Conservation (phyloP, 2,888 invertebrate species). For the Aelia acuminata region DNA sequence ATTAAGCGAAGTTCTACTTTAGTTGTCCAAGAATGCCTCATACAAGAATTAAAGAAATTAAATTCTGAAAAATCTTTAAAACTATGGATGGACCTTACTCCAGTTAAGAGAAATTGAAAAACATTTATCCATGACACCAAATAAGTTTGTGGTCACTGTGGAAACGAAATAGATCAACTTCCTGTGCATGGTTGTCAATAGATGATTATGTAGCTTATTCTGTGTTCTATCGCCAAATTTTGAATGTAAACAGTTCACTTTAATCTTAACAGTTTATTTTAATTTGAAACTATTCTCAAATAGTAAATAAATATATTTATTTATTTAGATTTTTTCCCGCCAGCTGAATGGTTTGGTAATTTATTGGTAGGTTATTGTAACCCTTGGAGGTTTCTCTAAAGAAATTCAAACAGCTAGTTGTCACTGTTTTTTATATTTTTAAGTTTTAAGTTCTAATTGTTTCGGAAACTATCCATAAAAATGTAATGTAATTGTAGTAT, state of each 20-base stretch:
- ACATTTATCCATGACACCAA: no score
- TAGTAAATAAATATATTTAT: neutral
- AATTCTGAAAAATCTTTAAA: no score
- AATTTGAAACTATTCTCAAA: neutral
- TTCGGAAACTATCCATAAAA: neutral
- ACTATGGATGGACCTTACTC: no score
- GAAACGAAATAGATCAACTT: neutral
- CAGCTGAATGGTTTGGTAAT: neutral
- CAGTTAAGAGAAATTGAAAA: no score
- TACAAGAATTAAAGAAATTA: no score
- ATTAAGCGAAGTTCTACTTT: no score
- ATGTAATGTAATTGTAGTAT: slow-evolving; percentile 15
- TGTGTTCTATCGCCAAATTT: neutral
- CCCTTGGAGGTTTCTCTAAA: neutral
- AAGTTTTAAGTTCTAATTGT: neutral
- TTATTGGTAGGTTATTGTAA: neutral
- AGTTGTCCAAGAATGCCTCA: no score
- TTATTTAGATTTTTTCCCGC: neutral
- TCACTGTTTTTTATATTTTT: neutral
- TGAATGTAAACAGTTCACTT: no score
- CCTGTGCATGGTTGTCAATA: neutral
- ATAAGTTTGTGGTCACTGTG: no score
- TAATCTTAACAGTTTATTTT: neutral
- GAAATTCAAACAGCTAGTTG: neutral
- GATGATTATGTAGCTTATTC: neutral